phyloP scores from a whole-genome alignment of 2,888 invertebrate species.

The Synergus japonicus region DNA sequence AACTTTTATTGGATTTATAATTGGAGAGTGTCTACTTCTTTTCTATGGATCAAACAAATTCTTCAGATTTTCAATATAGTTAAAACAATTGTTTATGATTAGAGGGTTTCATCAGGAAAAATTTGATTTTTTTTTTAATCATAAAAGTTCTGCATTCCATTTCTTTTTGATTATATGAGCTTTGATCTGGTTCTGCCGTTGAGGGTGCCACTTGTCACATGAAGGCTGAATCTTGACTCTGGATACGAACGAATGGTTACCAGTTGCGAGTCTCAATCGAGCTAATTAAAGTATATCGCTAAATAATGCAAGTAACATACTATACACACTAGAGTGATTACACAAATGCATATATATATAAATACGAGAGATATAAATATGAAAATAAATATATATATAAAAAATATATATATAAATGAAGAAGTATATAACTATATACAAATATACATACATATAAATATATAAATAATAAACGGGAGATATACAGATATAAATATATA shows the following conservation, averaged over 20 bases:
- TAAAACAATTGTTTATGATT: too few relatives aligned
- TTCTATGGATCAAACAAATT: not conserved
- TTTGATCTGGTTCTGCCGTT: not conserved
- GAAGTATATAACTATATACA: slow-evolving; percentile 60
- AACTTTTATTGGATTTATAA: not conserved
- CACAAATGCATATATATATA: slow-evolving; percentile 66
- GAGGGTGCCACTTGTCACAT: not conserved
- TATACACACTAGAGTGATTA: slow-evolving; percentile 59
- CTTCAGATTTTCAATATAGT: too few relatives aligned
- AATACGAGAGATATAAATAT: slow-evolving; percentile 59
- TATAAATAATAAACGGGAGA: slow-evolving; percentile 63
- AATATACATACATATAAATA: slow-evolving; percentile 58
- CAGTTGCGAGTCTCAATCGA: slow-evolving; percentile 69
- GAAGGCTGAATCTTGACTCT: slow-evolving; percentile 44
- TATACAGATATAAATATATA: slow-evolving; percentile 67
- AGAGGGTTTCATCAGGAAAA: not conserved
- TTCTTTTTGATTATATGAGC: not conserved
- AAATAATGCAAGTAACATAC: slow-evolving; percentile 64
- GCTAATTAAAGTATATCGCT: slow-evolving; percentile 65
- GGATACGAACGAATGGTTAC: slow-evolving; percentile 69
- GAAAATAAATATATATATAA: slow-evolving; percentile 54
- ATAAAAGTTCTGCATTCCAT: not conserved
- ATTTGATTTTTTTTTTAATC: not conserved
- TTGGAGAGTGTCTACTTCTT: not conserved
- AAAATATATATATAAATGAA: slow-evolving; percentile 41